Conservation (phyloP, 2,113 vertebrate species). For the Pelobates fuscus region DNA sequence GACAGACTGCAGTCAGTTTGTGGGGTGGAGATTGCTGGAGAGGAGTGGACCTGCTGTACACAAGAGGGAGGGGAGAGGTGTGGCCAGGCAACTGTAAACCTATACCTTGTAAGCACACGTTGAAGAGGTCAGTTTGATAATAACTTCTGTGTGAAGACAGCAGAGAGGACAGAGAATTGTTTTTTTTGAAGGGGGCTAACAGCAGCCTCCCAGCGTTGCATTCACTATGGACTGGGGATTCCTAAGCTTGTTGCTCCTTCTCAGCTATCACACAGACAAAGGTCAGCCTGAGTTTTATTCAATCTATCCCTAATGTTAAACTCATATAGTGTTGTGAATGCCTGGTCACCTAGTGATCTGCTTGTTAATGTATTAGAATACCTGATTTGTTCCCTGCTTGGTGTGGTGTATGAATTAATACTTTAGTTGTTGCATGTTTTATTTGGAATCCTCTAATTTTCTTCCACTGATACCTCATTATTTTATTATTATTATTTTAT, state of each 20-base stretch:
- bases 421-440: too few species aligned
- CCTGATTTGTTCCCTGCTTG: too few species aligned
- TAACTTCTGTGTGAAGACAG: not conserved
- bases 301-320: not conserved
- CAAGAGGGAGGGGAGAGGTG: not conserved
- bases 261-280: constrained; percentile 13
- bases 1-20: too few species aligned
- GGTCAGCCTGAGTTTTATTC: not conserved
- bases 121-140: constrained; percentile 24
- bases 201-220: not conserved
- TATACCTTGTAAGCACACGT: constrained; percentile 14
- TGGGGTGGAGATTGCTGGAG: too few species aligned
- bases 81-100: not conserved
- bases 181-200: not conserved
- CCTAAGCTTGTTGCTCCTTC: constrained; percentile 10
- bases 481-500: too few species aligned
- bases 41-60: not conserved
- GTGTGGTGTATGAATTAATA: too few species aligned
- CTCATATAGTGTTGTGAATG: too few species aligned
- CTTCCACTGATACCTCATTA: too few species aligned
- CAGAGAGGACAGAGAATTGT: not conserved
- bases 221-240: constrained; percentile 27
- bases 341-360: too few species aligned
- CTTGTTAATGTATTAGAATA: too few species aligned
- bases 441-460: too few species aligned